Conservation (phyloP, 2,113 vertebrate species). For the Gasterosteus nipponicus region DNA sequence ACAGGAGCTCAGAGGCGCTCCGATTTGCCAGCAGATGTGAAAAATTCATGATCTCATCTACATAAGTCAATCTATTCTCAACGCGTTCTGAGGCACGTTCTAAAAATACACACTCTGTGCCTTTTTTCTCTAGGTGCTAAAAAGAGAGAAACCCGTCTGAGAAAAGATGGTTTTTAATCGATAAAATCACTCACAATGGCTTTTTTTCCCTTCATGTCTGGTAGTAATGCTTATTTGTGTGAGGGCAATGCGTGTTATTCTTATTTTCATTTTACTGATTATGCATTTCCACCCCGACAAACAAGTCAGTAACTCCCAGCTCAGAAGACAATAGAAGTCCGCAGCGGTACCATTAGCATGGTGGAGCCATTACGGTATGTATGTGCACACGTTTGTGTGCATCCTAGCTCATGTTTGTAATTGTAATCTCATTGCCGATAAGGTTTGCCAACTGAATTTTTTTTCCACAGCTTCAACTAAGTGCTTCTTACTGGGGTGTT, state of each 20-base stretch:
- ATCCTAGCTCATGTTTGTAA: no score
- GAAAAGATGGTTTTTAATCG: background rate
- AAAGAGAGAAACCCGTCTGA: background rate
- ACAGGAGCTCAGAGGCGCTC: constrained; percentile 12
- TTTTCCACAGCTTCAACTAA: no score
- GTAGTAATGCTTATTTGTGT: background rate
- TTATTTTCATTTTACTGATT: background rate
- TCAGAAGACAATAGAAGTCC: constrained; percentile 26
- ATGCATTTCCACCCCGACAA: constrained; percentile 19
- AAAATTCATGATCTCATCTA: constrained; percentile 50
- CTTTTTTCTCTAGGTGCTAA: background rate
- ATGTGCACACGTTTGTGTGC: no score
- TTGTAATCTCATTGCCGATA: no score
- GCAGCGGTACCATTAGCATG: constrained; percentile 60
- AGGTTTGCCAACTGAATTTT: no score
- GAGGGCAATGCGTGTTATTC: no score
- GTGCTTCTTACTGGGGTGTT: no score
- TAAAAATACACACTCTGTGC: constrained; percentile 23
- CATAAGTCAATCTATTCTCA: constrained; percentile 21
- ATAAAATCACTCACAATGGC: background rate
- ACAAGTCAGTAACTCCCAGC: constrained; percentile 41
- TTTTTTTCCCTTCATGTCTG: background rate
- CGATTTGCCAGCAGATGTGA: constrained; percentile 36
- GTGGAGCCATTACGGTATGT: constrained; percentile 36
- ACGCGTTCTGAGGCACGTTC: background rate